Percentiles rank a stretch among this genome's conserved stretches.
Conservation (phyloP, 2,113 vertebrate species). For the Xyliphius kryptos region DNA sequence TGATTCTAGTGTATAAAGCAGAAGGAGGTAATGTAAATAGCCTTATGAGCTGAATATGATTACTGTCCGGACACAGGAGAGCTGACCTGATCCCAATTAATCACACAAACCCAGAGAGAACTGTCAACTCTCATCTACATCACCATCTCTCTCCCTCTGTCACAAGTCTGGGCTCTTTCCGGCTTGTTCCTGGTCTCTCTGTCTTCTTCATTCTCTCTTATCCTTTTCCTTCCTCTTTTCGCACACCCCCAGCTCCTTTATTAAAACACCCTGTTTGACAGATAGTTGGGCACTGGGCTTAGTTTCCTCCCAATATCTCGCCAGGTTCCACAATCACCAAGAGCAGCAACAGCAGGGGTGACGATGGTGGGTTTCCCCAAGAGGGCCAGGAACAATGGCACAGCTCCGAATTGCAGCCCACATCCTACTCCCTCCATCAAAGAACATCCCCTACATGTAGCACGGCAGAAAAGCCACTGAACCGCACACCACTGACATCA, state of each 20-base stretch:
- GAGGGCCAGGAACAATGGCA: slow-evolving; percentile 42
- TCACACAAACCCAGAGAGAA: slow-evolving; percentile 83
- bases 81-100: slow-evolving; percentile 93
- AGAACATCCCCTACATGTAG: slow-evolving; percentile 29
- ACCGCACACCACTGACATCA: slow-evolving; percentile 46
- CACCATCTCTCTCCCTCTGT: slow-evolving; percentile 60
- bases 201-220: slow-evolving; percentile 21
- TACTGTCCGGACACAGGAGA: slow-evolving; percentile 73
- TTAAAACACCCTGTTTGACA: slow-evolving; percentile 61
- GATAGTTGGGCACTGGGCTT: slow-evolving; percentile 59
- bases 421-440: slow-evolving; percentile 34
- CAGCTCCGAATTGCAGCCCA: slow-evolving; percentile 25
- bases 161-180: slow-evolving; percentile 57
- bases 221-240: neutral
- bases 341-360: slow-evolving; percentile 33
- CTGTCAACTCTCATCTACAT: slow-evolving; percentile 84
- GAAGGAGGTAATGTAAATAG: slow-evolving; percentile 68
- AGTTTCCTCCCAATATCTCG: slow-evolving; percentile 59
- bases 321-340: slow-evolving; percentile 51
- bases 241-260: slow-evolving; percentile 27
- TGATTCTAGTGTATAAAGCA: slow-evolving; percentile 41
- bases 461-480: slow-evolving; percentile 41
- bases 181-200: slow-evolving; percentile 39
- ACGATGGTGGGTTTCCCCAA: slow-evolving; percentile 33
- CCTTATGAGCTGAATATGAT: slow-evolving; percentile 73